phyloP scores from a whole-genome alignment of 2,797 vertebrate species.

The Sebastolobus alascanus region DNA sequence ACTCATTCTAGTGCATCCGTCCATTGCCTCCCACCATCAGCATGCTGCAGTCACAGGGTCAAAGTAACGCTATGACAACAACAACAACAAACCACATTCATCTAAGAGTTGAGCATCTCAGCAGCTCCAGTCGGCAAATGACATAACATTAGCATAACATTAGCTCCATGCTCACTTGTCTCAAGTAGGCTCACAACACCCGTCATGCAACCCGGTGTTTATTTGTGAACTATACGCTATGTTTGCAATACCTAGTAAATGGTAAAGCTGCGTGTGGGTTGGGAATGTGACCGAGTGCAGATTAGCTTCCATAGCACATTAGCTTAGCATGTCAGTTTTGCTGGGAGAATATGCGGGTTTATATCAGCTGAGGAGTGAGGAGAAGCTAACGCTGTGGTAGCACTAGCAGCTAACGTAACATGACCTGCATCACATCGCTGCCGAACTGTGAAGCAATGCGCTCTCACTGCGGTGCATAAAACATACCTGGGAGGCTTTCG shows the following conservation, averaged over 20 bases:
- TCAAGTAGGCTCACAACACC: not conserved
- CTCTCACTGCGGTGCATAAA: not conserved
- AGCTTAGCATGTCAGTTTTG: constrained; percentile 37
- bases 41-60: constrained; percentile 81
- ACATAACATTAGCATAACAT: not conserved
- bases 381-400: constrained; percentile 33
- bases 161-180: not conserved
- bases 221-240: not conserved
- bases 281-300: constrained; percentile 10
- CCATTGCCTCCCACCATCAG: constrained; percentile 90
- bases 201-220: not conserved
- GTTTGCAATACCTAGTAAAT: not conserved
- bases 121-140: constrained; percentile 12
- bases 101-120: constrained; percentile 10
- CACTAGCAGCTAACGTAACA: constrained; percentile 46
- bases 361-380: constrained; percentile 54
- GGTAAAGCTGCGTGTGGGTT: not conserved
- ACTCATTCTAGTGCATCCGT: constrained; percentile 94
- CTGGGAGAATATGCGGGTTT: constrained; percentile 25
- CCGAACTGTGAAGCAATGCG: rapidly evolving
- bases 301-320: constrained; percentile 17
- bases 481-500: constrained; percentile 81
- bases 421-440: constrained; percentile 21
- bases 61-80: constrained; percentile 37
- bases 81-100: constrained; percentile 42